These are phyloP conservation scores for Neoniphon sammara DNA, from an alignment of 2,797 vertebrate genomes.

Conservation along the genomic window DNA sequence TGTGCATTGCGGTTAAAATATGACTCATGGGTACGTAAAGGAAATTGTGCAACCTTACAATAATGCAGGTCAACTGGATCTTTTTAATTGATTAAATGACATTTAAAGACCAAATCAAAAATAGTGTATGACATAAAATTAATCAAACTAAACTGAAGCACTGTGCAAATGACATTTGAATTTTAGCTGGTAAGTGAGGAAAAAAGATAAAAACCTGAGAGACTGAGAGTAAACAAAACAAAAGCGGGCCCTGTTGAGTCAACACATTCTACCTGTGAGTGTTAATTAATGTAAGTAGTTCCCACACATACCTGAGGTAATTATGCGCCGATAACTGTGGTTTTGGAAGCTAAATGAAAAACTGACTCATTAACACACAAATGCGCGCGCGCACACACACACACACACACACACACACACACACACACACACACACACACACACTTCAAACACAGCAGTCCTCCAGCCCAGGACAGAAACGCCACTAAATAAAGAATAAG, in stretches of 20 bases:
- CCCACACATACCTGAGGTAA: conserved; percentile 23
- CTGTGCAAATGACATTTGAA: too few species aligned
- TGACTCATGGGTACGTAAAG: too few species aligned
- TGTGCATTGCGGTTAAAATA: not conserved
- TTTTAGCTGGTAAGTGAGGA: too few species aligned
- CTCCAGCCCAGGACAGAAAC: not conserved
- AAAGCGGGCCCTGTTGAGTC: not conserved
- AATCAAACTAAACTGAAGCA: too few species aligned
- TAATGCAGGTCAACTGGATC: too few species aligned
- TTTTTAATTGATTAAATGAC: too few species aligned
- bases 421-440: conserved; percentile 4
- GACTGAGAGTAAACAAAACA: conserved; percentile 2
- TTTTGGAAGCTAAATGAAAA: conserved; percentile 12
- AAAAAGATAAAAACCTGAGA: not conserved
- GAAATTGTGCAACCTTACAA: too few species aligned
- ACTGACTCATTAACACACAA: conserved; percentile 4
- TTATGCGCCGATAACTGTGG: conserved; percentile 11
- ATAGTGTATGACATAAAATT: too few species aligned
- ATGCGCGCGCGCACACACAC: not conserved
- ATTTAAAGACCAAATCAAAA: too few species aligned
- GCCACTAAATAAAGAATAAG: conserved; percentile 37
- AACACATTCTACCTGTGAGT: conserved; percentile 8
- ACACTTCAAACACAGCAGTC: conserved; percentile 6
- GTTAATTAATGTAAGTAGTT: conserved; percentile 11
- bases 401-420: conserved; percentile 7